These are phyloP conservation scores for Bos javanicus DNA, from an alignment of 2,113 vertebrate genomes.

Conservation along the genomic window DNA sequence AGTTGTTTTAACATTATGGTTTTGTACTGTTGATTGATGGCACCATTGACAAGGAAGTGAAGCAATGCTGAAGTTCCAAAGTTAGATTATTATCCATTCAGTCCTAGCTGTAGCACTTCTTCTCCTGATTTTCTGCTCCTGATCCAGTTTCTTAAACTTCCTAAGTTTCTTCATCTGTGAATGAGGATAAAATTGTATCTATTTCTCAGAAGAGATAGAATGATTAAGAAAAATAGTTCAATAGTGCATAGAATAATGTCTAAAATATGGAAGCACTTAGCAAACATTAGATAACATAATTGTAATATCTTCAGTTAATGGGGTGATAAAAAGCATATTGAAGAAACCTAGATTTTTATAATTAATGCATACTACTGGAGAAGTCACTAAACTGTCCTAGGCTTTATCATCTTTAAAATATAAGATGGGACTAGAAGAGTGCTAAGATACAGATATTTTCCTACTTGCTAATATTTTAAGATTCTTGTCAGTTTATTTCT, in stretches of 20 bases:
- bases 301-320: neutral
- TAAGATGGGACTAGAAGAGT: neutral
- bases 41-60: neutral
- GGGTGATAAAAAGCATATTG: neutral
- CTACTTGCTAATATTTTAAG: neutral
- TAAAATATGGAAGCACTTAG: neutral
- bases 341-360: neutral
- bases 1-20: constrained; percentile 3
- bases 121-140: neutral
- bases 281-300: neutral
- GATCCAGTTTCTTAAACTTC: neutral
- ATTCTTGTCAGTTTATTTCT: neutral
- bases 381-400: neutral
- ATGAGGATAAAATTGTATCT: neutral
- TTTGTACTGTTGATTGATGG: neutral
- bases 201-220: neutral
- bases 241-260: neutral
- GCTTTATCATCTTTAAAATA: neutral
- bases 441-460: neutral
- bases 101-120: neutral
- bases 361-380: neutral
- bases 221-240: neutral
- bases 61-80: neutral
- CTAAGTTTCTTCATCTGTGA: neutral
- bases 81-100: neutral